phyloP scores from a whole-genome alignment of 1,140 invertebrate species.

The Euschistus heros region DNA sequence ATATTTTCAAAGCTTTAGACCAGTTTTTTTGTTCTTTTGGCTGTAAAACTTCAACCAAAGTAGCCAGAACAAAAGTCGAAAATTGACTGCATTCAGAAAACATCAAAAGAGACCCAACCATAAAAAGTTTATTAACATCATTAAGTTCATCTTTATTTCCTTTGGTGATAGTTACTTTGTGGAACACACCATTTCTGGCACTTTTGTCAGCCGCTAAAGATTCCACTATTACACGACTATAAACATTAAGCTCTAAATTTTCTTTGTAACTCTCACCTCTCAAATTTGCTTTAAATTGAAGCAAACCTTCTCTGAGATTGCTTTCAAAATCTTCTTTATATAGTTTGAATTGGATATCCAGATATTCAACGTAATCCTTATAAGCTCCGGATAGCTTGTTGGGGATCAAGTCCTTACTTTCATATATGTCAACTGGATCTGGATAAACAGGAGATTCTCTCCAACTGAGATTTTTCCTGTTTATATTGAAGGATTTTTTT shows the following conservation, averaged over 20 bases:
- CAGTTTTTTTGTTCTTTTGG: constrained; percentile 39
- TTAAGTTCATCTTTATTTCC: constrained; percentile 32
- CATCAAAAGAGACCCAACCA: constrained; percentile 59
- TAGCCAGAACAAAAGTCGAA: constrained; percentile 46
- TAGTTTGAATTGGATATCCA: constrained; percentile 41
- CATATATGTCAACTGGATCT: not conserved
- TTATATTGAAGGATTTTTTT: not conserved
- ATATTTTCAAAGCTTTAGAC: constrained; percentile 41
- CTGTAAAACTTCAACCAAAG: constrained; percentile 38
- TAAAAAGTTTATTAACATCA: constrained; percentile 43
- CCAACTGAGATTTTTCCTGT: not conserved
- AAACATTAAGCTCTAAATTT: not conserved
- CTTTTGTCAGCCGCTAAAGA: constrained; percentile 43
- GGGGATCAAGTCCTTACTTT: not conserved
- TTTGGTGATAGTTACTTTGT: constrained; percentile 1
- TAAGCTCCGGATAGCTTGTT: constrained; percentile 29
- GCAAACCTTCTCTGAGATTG: constrained; percentile 37
- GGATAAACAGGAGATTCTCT: not conserved
- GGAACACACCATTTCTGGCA: constrained; percentile 30
- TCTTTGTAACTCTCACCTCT: constrained; percentile 3
- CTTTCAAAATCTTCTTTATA: constrained; percentile 41
- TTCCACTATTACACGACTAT: not conserved
- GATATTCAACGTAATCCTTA: constrained; percentile 37
- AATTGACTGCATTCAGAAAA: constrained; percentile 54
- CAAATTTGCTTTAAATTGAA: constrained; percentile 10